A percentile compares a stretch with the other conserved stretches of the same genome.
These are phyloP conservation scores for Conistra vaccinii DNA, from an alignment of 2,888 invertebrate genomes.

Conservation along the genomic window DNA sequence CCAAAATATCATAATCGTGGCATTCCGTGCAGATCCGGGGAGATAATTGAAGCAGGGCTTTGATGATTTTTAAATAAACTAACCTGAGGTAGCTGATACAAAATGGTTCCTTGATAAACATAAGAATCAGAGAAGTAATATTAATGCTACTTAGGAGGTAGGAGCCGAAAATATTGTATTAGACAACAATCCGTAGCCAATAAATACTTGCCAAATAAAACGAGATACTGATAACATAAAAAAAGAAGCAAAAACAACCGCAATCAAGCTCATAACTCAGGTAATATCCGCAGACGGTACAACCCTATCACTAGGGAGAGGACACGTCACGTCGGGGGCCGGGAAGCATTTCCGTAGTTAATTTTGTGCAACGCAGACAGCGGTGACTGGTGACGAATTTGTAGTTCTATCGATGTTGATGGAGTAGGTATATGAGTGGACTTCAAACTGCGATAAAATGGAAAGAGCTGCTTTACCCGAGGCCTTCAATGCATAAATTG, in stretches of 20 bases:
- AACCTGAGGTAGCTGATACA: not conserved
- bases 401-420: slow-evolving; percentile 32
- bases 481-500: not conserved
- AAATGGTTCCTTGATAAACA: not conserved
- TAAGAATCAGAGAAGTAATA: not conserved
- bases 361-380: slow-evolving; percentile 57
- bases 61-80: not conserved
- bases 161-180: not conserved
- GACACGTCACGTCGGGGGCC: slow-evolving; percentile 42
- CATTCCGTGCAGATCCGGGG: slow-evolving; percentile 51
- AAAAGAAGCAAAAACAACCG: not conserved
- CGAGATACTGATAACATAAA: not conserved
- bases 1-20: slow-evolving; percentile 58
- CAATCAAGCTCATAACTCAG: slow-evolving; percentile 3
- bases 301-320: slow-evolving; percentile 49
- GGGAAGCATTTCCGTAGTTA: slow-evolving; percentile 67
- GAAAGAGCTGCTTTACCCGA: not conserved
- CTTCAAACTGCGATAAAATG: slow-evolving; percentile 12
- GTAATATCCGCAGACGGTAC: slow-evolving; percentile 39
- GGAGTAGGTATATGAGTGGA: slow-evolving; percentile 6
- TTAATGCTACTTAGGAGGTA: not conserved
- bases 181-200: not conserved
- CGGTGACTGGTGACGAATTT: slow-evolving; percentile 54
- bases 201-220: not conserved
- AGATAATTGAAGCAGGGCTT: slow-evolving; percentile 19